phyloP scores from a whole-genome alignment of 1,140 invertebrate genomes.

The Drosophila sproati region DNA sequence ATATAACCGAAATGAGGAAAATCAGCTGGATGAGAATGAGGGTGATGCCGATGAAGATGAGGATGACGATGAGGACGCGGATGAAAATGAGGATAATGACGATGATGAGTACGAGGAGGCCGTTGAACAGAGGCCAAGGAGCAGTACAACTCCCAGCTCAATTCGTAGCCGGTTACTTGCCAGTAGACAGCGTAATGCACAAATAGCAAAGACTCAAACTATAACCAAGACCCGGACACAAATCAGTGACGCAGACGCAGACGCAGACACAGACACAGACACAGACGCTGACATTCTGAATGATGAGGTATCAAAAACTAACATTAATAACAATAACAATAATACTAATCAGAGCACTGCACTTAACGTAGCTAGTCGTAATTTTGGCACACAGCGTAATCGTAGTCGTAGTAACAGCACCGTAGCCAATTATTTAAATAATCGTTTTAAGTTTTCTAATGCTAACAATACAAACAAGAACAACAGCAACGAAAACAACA shows the following conservation, averaged over 20 bases:
- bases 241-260: background rate
- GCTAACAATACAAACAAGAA: constrained; percentile 23
- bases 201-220: constrained; percentile 13
- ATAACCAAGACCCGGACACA: constrained; percentile 1
- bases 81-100: constrained; percentile 35
- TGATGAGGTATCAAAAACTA: constrained; percentile 48
- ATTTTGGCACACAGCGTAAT: constrained; percentile 52
- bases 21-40: constrained; percentile 25
- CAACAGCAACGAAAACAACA: constrained; percentile 22
- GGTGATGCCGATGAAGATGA: background rate
- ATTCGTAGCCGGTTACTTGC: constrained; percentile 57
- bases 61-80: constrained; percentile 27
- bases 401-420: constrained; percentile 71
- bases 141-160: constrained; percentile 30
- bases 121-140: background rate
- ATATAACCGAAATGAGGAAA: constrained; percentile 40
- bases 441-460: constrained; percentile 53
- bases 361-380: constrained; percentile 56
- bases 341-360: constrained; percentile 35
- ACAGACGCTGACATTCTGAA: constrained; percentile 17
- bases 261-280: constrained; percentile 18
- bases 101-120: constrained; percentile 27
- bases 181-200: constrained; percentile 46
- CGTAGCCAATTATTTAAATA: constrained; percentile 77
- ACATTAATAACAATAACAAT: constrained; percentile 34